Percentiles rank a stretch among this genome's conserved stretches.
phyloP scores from a whole-genome alignment of 1,140 invertebrate species.

The Calosoma granatense region DNA sequence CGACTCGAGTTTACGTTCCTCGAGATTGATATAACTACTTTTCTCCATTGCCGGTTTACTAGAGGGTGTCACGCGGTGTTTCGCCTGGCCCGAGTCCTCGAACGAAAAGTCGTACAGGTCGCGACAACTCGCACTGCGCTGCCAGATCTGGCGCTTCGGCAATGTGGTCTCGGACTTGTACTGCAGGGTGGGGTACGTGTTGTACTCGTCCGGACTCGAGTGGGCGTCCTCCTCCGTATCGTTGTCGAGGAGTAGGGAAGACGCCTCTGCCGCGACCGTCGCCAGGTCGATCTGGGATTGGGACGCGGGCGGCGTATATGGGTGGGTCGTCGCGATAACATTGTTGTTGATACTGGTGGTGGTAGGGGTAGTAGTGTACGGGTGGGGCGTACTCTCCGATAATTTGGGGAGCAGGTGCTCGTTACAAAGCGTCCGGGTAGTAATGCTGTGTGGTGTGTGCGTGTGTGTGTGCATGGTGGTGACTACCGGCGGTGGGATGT shows the following conservation, averaged over 20 bases:
- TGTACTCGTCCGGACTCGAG: conserved; percentile 1
- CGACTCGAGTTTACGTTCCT: conserved; percentile 51
- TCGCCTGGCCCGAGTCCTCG: conserved; percentile 52
- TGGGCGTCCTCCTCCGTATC: conserved; percentile 20
- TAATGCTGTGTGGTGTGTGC: conserved; percentile 13
- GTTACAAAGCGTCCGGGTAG: conserved; percentile 32
- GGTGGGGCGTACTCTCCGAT: conserved; percentile 27
- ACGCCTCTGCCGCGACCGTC: conserved; percentile 29
- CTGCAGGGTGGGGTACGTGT: not conserved
- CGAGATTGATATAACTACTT: conserved; percentile 19
- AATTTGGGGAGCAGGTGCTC: conserved; percentile 20
- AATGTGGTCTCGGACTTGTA: conserved; percentile 21
- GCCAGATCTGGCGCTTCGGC: conserved; percentile 47
- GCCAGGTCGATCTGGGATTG: conserved; percentile 29
- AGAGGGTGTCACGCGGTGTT: conserved; percentile 35
- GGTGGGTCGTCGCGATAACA: conserved; percentile 30
- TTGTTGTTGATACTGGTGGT: conserved; percentile 22
- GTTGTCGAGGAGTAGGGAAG: conserved; percentile 27
- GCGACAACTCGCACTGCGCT: conserved; percentile 67
- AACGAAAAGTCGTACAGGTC: conserved; percentile 64
- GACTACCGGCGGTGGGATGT: not conserved
- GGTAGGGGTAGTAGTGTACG: conserved; percentile 13
- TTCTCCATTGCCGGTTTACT: conserved; percentile 24
- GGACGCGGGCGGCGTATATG: too few species aligned
- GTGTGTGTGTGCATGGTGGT: not conserved